phyloP scores from a whole-genome alignment of 1,140 invertebrate genomes.

The Orchestia grillus region DNA sequence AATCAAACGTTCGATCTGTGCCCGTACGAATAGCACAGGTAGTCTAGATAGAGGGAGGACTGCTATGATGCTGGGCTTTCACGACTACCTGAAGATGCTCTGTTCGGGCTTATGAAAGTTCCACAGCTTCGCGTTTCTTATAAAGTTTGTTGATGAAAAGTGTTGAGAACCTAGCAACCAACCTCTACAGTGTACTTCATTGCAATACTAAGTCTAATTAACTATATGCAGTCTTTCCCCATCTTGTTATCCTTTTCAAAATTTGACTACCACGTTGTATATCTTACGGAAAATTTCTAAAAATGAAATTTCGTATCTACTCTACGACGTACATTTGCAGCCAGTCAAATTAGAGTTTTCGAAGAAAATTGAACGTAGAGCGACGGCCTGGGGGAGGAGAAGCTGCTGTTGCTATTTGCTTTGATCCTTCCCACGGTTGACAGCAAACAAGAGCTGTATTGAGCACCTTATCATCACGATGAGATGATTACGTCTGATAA shows the following conservation, averaged over 20 bases:
- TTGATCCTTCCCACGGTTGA: constrained; percentile 6
- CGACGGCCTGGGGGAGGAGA: neutral
- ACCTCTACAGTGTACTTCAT: too few species aligned
- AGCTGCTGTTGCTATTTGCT: neutral
- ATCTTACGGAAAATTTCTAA: neutral
- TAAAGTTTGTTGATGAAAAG: too few species aligned
- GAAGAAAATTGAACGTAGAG: neutral
- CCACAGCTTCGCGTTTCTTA: too few species aligned
- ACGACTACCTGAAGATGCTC: too few species aligned
- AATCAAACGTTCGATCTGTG: too few species aligned
- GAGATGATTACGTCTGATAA: neutral
- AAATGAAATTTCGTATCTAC: neutral
- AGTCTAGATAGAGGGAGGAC: too few species aligned
- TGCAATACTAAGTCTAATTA: neutral
- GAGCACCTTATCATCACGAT: neutral
- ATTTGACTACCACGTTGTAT: neutral
- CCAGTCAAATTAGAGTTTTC: neutral
- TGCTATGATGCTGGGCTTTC: too few species aligned
- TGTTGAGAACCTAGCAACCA: too few species aligned
- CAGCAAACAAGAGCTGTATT: constrained; percentile 7
- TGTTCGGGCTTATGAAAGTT: too few species aligned
- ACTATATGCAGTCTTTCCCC: neutral
- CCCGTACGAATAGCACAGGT: too few species aligned
- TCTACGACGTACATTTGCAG: neutral
- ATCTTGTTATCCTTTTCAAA: neutral